phyloP scores from a whole-genome alignment of 2,113 vertebrate genomes.

The Oceanodroma tethys region DNA sequence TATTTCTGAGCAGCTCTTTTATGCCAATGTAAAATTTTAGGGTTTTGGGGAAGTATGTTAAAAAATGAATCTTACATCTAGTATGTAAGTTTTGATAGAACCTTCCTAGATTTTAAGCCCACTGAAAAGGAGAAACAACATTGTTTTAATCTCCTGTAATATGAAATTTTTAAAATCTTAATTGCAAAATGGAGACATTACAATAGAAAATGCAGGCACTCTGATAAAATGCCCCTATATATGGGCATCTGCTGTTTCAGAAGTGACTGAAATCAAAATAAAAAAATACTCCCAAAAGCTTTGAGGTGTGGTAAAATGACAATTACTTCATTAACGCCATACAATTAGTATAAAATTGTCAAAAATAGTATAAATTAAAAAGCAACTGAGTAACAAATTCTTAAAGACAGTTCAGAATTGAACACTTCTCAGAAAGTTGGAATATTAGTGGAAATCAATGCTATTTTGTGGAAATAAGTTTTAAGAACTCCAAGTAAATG shows the following conservation, averaged over 20 bases:
- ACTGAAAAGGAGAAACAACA: neutral
- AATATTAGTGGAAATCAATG: neutral
- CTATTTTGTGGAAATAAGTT: neutral
- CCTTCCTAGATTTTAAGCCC: neutral
- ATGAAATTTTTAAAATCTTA: neutral
- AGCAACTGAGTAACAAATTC: neutral
- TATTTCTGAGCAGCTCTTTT: neutral
- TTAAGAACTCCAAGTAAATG: neutral
- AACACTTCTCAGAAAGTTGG: neutral
- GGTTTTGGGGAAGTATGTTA: rapidly evolving
- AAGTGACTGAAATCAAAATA: neutral
- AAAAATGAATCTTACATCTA: neutral
- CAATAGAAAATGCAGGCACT: neutral
- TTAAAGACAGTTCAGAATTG: neutral
- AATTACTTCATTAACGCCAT: neutral
- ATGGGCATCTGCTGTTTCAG: neutral
- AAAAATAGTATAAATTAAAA: neutral
- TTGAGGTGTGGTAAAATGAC: neutral
- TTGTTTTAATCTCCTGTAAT: neutral
- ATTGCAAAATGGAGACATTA: neutral
- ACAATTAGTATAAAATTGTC: neutral
- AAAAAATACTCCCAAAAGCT: neutral
- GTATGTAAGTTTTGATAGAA: neutral
- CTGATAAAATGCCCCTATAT: neutral
- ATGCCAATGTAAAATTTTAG: neutral